These are phyloP conservation scores for Talpa occidentalis DNA, from an alignment of 2,113 vertebrate species.

Conservation along the genomic window DNA sequence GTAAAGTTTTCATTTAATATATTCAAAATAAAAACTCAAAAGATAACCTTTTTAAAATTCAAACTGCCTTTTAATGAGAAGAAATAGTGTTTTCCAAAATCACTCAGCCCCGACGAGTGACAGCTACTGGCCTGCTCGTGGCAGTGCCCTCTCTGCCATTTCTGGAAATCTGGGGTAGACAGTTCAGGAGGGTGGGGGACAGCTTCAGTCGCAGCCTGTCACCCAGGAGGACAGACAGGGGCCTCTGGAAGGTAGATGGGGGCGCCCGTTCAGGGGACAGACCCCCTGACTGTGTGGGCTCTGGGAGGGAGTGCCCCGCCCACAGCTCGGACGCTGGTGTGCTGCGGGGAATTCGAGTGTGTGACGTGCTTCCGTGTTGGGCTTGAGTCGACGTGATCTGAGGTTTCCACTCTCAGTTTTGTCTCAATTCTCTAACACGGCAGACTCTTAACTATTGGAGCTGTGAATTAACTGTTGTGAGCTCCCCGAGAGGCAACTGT, in stretches of 20 bases:
- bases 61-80: neutral
- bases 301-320: no score
- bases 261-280: no score
- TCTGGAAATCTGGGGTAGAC: neutral
- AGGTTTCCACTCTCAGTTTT: slow-evolving; percentile 45
- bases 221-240: no score
- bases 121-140: neutral
- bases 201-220: neutral
- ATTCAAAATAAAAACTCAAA: neutral
- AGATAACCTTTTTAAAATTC: slow-evolving; percentile 6
- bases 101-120: no score
- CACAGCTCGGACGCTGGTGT: no score
- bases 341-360: no score
- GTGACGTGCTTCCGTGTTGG: neutral
- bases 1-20: neutral
- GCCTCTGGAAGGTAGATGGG: no score
- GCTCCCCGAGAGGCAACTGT: slow-evolving; percentile 46
- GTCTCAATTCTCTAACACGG: slow-evolving; percentile 73
- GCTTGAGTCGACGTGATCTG: neutral
- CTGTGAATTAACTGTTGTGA: slow-evolving; percentile 68
- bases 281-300: no score
- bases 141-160: neutral
- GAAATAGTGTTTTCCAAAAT: neutral
- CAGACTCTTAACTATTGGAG: slow-evolving; percentile 68
- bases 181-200: neutral